Evolutionary conservation across 2,888 invertebrate genomes (phyloP), one percentile per base, ranked within the genome.

Genomic region (Opisthograptis luteolata): DNA sequence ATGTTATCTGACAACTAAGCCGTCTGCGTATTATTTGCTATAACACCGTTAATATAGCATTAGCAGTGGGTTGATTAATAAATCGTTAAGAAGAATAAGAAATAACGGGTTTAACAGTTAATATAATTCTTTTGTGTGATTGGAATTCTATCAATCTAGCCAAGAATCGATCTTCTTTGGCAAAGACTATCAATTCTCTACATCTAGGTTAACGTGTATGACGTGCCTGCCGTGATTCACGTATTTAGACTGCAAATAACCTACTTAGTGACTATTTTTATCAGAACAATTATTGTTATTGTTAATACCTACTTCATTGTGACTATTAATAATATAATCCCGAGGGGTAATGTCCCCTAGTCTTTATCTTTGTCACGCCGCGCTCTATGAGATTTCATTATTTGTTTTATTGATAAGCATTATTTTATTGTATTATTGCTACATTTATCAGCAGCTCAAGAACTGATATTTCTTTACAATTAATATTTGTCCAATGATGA

Each of bases 291-390:
- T 19, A 19, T 35, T 34, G 20, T 28, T 43, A 28, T 20, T 43
- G 43, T 28, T 35, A 35, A 12, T 35, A n/a, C 12, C 27, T 35
- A 25, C 27, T 35, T 14, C 17, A 28, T 35, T 43, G 43, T 27
- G 19, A 13, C 20, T 28, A 35, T 43, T 43, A 35, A 35, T 35
- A 28, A 27, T 20, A 19, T 43, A 32, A 27, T 27, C 27, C 20
- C 20, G 9, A 19, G 34, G 42, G 42, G 24, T 32, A 14, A 34
- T 15, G 12, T 25, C 27, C 28, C n/a, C 8, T n/a, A 6, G 22
- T 42, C 17, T 22, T 43, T 43, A 43, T 43, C 43, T 34, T 19
- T 12, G 27, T 1, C 27, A 14, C 20, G 27, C 20, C 28, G 35
- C n/a, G 20, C 13, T 28, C 9, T 43, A 12, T 14, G 14, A n/a